Conservation (phyloP, 2,888 invertebrate species). For the Sturmia bella region DNA sequence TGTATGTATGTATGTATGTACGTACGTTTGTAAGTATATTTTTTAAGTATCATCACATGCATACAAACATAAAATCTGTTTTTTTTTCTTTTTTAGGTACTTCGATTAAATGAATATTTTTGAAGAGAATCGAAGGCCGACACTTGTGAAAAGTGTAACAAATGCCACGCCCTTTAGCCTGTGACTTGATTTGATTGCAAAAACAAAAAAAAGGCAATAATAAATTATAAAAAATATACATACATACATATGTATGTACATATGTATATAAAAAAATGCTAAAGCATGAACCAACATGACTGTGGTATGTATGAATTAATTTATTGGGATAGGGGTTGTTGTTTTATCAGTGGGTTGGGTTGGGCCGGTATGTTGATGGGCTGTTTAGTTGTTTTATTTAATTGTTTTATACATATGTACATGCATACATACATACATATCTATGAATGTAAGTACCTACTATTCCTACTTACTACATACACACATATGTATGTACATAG, state of each 20-base stretch:
- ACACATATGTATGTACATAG: too few species aligned
- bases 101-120: slow-evolving; percentile 28
- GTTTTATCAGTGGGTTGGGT: slow-evolving; percentile 2
- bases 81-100: slow-evolving; percentile 1
- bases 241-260: too few species aligned
- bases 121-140: slow-evolving; percentile 44
- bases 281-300: slow-evolving; percentile 43
- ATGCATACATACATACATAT: too few species aligned
- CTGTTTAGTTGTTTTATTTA: neutral
- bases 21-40: too few species aligned
- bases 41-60: too few species aligned
- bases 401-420: neutral
- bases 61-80: too few species aligned
- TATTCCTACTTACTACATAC: too few species aligned
- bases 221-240: too few species aligned
- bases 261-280: slow-evolving; percentile 53
- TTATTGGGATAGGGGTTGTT: slow-evolving; percentile 43
- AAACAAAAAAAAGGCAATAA: slow-evolving; percentile 1
- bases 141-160: slow-evolving; percentile 41
- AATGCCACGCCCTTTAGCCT: slow-evolving; percentile 64
- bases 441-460: too few species aligned
- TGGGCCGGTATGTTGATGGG: neutral
- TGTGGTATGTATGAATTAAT: slow-evolving; percentile 10
- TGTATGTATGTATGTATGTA: too few species aligned
- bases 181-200: slow-evolving; percentile 50